Base-by-base conservation (phyloP, 2,113 vertebrate species). In the Syngnathus scovelli region DNA sequence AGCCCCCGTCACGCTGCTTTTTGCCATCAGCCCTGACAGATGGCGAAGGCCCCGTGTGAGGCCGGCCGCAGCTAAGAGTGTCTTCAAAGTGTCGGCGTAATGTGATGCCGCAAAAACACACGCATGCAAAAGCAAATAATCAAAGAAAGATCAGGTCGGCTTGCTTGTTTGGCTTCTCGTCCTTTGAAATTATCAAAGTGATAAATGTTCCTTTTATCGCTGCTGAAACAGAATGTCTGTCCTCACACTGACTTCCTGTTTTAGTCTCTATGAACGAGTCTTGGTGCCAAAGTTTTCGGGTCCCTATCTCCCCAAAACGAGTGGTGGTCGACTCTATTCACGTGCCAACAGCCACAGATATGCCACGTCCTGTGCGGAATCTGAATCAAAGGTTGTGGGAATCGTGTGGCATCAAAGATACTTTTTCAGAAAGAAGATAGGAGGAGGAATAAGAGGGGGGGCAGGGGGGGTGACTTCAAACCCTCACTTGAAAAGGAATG, bases 401-500 rank as follows among this genome's bases (percentile, higher is more conserved):
- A 23, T 55, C 10, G 21, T 55, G 21, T 12, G 52, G 10, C 52
- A 55, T 55, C 52, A 55, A 27, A 55, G 21, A 27, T 55, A 55
- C 10, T 27, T 55, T 55, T 23, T 27, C 36, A 38, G 58, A 36
- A 60, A 39, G 58, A 19, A 60, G 58, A 38, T 66, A 60, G 33
- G 13, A 38, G 36, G 36, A 60, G 81, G 90, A 84, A 87, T 77
- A 78, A 78, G 82, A 80, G 69, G 62, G 82, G 36, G n/a, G n/a
- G n/a, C n/a, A n/a, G n/a, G n/a, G 5, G 37, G 13, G 48, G 54
- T 55, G 55, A 92, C 91, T 90, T 92, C 90, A 91, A 92, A 92
- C 90, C 90, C 89, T 61, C 89, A 96, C 93, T 94, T 98, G 95
- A 98, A 98, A 98, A 94, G 94, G 96, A 96, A 98, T 99, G 95